phyloP scores from a whole-genome alignment of 2,888 invertebrate genomes.

The Charanyca ferruginea region DNA sequence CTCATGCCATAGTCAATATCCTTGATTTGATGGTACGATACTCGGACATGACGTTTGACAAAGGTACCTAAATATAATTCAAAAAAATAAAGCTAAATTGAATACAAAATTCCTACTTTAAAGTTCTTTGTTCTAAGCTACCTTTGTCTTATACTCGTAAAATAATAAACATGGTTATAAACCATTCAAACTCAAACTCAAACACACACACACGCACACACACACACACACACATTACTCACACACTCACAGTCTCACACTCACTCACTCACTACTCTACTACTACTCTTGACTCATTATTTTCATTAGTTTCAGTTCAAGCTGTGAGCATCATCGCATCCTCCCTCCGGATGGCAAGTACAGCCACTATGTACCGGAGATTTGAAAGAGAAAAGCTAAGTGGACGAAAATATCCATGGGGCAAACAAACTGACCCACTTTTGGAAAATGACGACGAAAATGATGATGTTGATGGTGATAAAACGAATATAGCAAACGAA shows the following conservation, averaged over 20 bases:
- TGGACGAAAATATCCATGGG: slow-evolving; percentile 95
- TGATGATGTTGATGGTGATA: slow-evolving; percentile 59
- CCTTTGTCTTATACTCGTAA: slow-evolving; percentile 3
- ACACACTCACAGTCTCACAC: no score
- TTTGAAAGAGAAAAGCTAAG: slow-evolving; percentile 95
- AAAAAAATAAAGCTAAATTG: no score
- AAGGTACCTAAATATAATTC: slow-evolving; percentile 87
- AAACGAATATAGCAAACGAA: slow-evolving; percentile 59
- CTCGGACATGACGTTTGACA: slow-evolving; percentile 91
- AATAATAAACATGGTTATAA: no score
- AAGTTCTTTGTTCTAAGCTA: background rate
- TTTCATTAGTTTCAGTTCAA: slow-evolving; percentile 92
- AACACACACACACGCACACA: no score
- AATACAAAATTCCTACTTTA: no score
- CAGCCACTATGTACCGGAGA: slow-evolving; percentile 94
- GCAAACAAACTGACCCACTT: slow-evolving; percentile 68
- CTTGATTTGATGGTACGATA: slow-evolving; percentile 92
- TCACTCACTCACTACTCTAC: no score
- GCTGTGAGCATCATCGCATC: slow-evolving; percentile 93
- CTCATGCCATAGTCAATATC: slow-evolving; percentile 92
- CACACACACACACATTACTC: no score
- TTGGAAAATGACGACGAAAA: slow-evolving; percentile 72
- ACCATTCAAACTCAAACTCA: no score
- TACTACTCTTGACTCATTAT: no score
- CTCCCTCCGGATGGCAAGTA: slow-evolving; percentile 93